phyloP scores from a whole-genome alignment of 2,113 vertebrate genomes.

The Chionomys nivalis region DNA sequence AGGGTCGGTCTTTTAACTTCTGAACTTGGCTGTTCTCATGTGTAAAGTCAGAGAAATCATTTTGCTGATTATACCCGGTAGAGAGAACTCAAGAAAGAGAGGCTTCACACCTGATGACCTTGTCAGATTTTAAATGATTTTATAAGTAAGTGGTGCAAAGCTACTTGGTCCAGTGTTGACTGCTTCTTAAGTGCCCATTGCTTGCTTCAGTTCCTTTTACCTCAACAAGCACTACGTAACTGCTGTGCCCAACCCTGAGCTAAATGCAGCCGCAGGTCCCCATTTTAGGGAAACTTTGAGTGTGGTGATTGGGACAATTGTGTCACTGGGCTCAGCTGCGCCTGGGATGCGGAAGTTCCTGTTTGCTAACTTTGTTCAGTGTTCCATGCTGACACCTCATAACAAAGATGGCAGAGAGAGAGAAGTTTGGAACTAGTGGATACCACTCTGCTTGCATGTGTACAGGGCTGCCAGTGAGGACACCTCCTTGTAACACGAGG shows the following conservation, averaged over 20 bases:
- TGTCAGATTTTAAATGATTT: background rate
- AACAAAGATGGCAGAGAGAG: background rate
- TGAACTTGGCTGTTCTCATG: background rate
- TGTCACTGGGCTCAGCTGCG: background rate
- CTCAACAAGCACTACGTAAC: background rate
- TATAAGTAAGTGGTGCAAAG: background rate
- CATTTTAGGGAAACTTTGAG: background rate
- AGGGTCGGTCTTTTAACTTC: background rate
- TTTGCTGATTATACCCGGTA: background rate
- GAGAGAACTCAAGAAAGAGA: background rate
- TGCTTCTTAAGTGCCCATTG: background rate
- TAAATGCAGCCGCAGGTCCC: background rate
- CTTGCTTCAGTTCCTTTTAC: background rate
- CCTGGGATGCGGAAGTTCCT: background rate
- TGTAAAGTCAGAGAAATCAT: constrained; percentile 2
- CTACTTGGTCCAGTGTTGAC: constrained; percentile 4
- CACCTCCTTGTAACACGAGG: background rate
- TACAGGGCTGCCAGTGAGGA: background rate
- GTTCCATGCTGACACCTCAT: background rate
- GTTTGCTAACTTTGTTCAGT: background rate
- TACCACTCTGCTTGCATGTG: background rate
- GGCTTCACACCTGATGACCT: background rate
- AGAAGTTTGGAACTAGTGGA: background rate
- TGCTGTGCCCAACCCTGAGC: background rate
- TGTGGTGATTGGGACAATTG: background rate